Percentiles rank a stretch among this genome's conserved stretches.
phyloP scores from a whole-genome alignment of 1,140 invertebrate species.

The Oryctes rhinoceros region DNA sequence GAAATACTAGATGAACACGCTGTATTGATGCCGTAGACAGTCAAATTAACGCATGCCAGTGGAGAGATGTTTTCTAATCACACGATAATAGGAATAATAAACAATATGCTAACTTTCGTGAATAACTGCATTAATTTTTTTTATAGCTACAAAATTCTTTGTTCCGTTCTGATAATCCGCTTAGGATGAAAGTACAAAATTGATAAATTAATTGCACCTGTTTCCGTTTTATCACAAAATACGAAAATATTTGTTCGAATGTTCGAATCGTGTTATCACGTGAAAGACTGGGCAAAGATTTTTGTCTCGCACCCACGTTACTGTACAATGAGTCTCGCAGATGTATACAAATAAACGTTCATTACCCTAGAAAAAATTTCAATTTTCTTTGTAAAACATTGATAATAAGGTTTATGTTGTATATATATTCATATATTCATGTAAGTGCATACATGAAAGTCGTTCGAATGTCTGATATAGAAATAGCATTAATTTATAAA shows the following conservation, averaged over 20 bases:
- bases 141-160: not conserved
- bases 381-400: too few relatives aligned
- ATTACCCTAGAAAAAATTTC: too few relatives aligned
- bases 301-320: too few relatives aligned
- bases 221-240: too few relatives aligned
- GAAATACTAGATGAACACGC: not conserved
- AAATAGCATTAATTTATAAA: too few relatives aligned
- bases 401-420: not conserved
- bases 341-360: not conserved
- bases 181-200: conserved; percentile 1
- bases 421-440: not conserved
- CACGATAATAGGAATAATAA: not conserved
- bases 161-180: conserved; percentile 11
- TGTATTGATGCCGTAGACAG: not conserved
- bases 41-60: not conserved
- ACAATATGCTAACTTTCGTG: not conserved
- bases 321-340: not conserved
- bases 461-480: too few relatives aligned
- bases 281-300: too few relatives aligned
- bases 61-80: conserved; percentile 11
- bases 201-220: too few relatives aligned
- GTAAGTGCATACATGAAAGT: not conserved
- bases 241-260: too few relatives aligned
- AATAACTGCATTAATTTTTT: conserved; percentile 9
- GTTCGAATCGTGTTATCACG: too few relatives aligned